Evolutionary conservation across 2,888 invertebrate genomes (phyloP).

Genomic region (Cosmia trapezina): DNA sequence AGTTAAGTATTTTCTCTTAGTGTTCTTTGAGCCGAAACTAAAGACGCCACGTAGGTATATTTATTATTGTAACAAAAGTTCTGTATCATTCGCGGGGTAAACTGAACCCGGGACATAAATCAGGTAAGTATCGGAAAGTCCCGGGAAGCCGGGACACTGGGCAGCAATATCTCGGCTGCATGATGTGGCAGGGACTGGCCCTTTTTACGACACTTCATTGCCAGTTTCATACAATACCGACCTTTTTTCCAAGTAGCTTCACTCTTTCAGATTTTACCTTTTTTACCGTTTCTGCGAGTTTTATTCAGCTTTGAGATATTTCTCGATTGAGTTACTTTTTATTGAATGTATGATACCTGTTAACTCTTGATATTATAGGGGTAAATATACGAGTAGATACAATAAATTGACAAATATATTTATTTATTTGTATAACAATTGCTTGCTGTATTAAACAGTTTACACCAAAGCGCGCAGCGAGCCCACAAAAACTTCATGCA

Average conservation of each 20-base stretch:
- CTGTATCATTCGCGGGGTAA: constrained; percentile 23
- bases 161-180: constrained; percentile 55
- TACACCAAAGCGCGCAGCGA: too few species aligned
- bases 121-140: constrained; percentile 48
- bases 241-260: constrained; percentile 74
- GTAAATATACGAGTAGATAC: too few species aligned
- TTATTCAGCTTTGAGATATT: constrained; percentile 13
- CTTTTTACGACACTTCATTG: constrained; percentile 73
- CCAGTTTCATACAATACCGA: constrained; percentile 70
- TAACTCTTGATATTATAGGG: too few species aligned
- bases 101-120: constrained; percentile 42
- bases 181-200: constrained; percentile 64
- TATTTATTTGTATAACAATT: too few species aligned
- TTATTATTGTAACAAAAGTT: constrained; percentile 32
- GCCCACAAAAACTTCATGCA: too few species aligned
- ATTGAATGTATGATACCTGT: neutral
- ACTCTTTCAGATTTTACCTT: constrained; percentile 62
- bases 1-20: neutral
- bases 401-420: too few species aligned
- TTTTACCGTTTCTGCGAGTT: constrained; percentile 26
- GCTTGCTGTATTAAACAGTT: too few species aligned
- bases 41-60: neutral
- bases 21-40: neutral
- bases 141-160: constrained; percentile 67
- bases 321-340: constrained; percentile 7